These are phyloP conservation scores for Drosophila bifasciata DNA, from an alignment of 1,140 invertebrate species.

Conservation along the genomic window DNA sequence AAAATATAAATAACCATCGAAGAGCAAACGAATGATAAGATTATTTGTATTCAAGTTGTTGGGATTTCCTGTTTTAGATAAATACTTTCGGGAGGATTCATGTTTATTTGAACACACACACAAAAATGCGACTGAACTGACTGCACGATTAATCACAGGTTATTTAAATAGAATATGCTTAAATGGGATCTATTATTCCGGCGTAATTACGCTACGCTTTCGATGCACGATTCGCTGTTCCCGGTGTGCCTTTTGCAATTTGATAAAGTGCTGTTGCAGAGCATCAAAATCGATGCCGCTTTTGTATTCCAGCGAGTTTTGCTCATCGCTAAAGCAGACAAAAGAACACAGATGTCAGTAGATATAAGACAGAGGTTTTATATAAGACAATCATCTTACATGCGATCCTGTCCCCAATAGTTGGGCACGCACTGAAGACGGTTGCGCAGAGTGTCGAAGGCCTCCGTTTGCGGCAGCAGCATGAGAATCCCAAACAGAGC, in stretches of 20 bases:
- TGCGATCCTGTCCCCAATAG: constrained; percentile 71
- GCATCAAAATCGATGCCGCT: constrained; percentile 86
- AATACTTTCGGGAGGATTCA: constrained; percentile 17
- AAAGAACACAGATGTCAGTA: neutral
- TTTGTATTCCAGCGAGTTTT: constrained; percentile 69
- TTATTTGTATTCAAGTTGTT: neutral
- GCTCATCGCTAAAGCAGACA: constrained; percentile 55
- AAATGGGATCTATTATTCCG: constrained; percentile 52
- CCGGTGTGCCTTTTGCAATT: constrained; percentile 86
- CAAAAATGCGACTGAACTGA: constrained; percentile 36
- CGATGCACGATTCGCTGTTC: constrained; percentile 83
- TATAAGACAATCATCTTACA: constrained; percentile 53
- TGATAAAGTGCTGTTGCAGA: constrained; percentile 86
- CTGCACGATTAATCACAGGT: constrained; percentile 64
- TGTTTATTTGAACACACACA: constrained; percentile 32
- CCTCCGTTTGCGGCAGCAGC: constrained; percentile 98
- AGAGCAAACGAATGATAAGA: neutral
- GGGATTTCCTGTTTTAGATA: neutral
- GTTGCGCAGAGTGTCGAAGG: constrained; percentile 94
- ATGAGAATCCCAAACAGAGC: constrained; percentile 98
- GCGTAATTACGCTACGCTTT: constrained; percentile 75
- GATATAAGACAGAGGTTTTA: neutral
- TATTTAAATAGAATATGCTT: constrained; percentile 34
- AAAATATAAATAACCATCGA: constrained; percentile 66
- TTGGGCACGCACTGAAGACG: constrained; percentile 95